Evolutionary conservation across 2,888 invertebrate genomes (phyloP), one percentile per base, ranked within the genome.

Genomic region (Epistrophella euchroma): DNA sequence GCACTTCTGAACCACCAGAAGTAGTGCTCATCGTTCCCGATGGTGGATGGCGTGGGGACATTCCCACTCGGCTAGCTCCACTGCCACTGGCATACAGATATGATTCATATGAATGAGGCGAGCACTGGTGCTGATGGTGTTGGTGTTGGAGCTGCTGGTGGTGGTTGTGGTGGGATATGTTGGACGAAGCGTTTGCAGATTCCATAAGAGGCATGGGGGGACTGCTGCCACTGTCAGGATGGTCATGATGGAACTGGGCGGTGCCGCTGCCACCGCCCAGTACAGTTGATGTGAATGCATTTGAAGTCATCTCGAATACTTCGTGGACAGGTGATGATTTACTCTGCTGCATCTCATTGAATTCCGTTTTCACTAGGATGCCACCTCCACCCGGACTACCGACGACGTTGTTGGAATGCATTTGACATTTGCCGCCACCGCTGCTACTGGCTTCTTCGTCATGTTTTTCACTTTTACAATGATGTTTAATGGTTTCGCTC

Each of bases 251-350:
- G 43, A 71, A 71, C 56, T 71, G 64, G 55, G 62, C 60, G 66
- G 43, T 32, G 43, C 71, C 22, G 25, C 58, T 50, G 11, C 50
- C 64, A 25, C 64, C 70, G 73, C 77, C 77, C 43, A 73, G 40
- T 11, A 78, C 74, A 62, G 35, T 45, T 60, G 82, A 78, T 45
- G 74, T 40, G 83, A 82, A 82, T 66, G 83, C 52, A 75, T 70
- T 83, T 60, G 87, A 78, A 79, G 78, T 68, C 82, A 87, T 75
- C 60, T 86, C 82, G 66, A 82, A 86, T 78, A 55, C 74, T 74
- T 86, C 86, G 86, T 82, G 86, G 86, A 86, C 86, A 83, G 87
- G 87, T 83, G 87, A 83, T 83, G 87, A 87, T 83, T 83, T 82
- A 83, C 77, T 87, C 50, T 78, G 78, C 78, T 83, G 87, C 87